Percentiles rank a stretch among this genome's conserved stretches.
phyloP scores from a whole-genome alignment of 2,113 vertebrate genomes.

The Tragelaphus scriptus region DNA sequence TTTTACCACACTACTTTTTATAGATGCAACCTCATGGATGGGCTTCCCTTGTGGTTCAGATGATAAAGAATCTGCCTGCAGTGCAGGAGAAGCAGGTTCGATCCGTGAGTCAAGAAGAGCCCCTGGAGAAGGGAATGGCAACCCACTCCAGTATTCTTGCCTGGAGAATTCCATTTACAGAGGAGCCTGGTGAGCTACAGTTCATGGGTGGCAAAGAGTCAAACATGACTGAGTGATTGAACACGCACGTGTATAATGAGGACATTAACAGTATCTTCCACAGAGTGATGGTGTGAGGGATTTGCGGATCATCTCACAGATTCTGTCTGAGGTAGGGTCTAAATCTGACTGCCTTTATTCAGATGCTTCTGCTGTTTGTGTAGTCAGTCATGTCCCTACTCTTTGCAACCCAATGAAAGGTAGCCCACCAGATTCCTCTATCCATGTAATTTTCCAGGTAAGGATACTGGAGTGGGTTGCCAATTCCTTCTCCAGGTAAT shows the following conservation, averaged over 20 bases:
- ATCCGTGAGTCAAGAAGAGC: neutral
- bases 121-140: neutral
- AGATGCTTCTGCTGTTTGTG: neutral
- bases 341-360: neutral
- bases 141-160: neutral
- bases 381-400: fast-evolving
- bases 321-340: neutral
- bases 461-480: neutral
- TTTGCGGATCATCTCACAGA: neutral
- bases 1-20: neutral
- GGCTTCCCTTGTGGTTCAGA: neutral
- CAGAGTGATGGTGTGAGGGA: neutral
- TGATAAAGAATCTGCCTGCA: neutral
- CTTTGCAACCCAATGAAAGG: neutral
- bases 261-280: neutral
- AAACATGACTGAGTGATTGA: neutral
- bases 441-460: neutral
- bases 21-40: neutral
- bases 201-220: neutral
- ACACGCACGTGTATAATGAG: fast-evolving
- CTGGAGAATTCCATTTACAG: neutral
- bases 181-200: neutral
- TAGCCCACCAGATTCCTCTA: neutral
- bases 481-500: neutral
- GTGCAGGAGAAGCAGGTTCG: neutral